Conservation (phyloP, 2,797 vertebrate species). For the Melanotaenia pygmaea region DNA sequence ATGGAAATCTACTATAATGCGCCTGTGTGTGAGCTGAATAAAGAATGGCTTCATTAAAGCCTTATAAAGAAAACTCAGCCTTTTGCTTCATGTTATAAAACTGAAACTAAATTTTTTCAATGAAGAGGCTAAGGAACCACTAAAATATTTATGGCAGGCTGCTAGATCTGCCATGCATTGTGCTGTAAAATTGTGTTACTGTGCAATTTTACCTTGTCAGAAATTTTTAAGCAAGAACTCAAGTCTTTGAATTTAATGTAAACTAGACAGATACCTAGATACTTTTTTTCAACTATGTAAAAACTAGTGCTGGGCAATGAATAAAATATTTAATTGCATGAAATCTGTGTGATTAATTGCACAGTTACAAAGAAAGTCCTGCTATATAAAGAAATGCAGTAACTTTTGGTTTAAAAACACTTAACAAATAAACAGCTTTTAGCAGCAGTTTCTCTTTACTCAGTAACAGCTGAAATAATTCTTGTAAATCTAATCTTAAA, state of each 20-base stretch:
- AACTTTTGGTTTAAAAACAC: too few relatives aligned
- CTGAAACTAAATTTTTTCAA: not conserved
- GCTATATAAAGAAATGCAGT: too few relatives aligned
- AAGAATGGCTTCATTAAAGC: not conserved
- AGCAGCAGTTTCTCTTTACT: too few relatives aligned
- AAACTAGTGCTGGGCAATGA: too few relatives aligned
- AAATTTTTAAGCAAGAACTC: not conserved
- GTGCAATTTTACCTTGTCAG: not conserved
- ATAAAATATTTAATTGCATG: too few relatives aligned
- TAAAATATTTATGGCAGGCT: not conserved
- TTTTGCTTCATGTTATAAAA: not conserved
- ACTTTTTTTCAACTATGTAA: too few relatives aligned
- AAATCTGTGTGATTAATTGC: too few relatives aligned
- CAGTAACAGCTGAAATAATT: too few relatives aligned
- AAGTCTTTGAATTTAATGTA: not conserved
- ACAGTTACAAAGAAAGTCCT: too few relatives aligned
- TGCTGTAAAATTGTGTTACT: not conserved
- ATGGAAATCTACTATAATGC: not conserved
- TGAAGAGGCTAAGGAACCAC: not conserved
- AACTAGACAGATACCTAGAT: too few relatives aligned
- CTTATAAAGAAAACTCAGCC: not conserved
- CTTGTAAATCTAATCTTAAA: too few relatives aligned
- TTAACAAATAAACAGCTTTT: too few relatives aligned
- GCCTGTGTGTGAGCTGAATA: not conserved
- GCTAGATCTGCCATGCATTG: not conserved